Base-by-base conservation (phyloP, 2,888 invertebrate genomes). In the Harpalus rubripes region DNA sequence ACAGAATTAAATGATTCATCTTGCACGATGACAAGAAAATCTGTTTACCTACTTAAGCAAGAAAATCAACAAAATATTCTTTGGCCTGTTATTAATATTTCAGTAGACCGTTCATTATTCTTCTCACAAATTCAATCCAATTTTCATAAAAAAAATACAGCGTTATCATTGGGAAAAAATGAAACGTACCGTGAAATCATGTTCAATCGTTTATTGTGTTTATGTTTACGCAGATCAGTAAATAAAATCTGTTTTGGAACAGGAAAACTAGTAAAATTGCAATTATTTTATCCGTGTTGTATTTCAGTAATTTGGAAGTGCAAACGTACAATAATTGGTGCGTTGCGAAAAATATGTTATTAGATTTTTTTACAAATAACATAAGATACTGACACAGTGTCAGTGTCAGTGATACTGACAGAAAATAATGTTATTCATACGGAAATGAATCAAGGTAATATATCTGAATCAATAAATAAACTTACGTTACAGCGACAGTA, bases 221-320 rank as follows among this genome's bases (percentile, higher is more conserved):
- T 52, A 52, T 52, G 44, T 52, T 52, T 59, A 59, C 16, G 18
- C 6, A 10, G 59, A 59, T 16, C 59, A 15, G 59, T 59, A 59
- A 59, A 59, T 68, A 39, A n/a, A 74, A 44, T 44, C 12, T 74
- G 12, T 44, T 44, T 74, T 1, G 44, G 15, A 44, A 44, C 18
- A 8, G 18, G 16, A 74, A 68, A 44, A 18, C 41, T 41, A 52
- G 72, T 44, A 1, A 74, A 74, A 44, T 74, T 18, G 72, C 72
- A 74, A 74, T 74, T 18, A 74, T 41, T 74, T 74, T 8, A 74
- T 74, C n/a, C 16, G 10, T 4, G 1, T 15, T 8, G 44, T 44
- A 10, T 18, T 44, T 74, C 16, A 74, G 16, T 18, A 74, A 74
- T 68, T 68, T 68, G 39, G 15, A 68, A 39, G 68, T n/a, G 15